phyloP scores from a whole-genome alignment of 2,797 vertebrate species.

The Vireo griseus region DNA sequence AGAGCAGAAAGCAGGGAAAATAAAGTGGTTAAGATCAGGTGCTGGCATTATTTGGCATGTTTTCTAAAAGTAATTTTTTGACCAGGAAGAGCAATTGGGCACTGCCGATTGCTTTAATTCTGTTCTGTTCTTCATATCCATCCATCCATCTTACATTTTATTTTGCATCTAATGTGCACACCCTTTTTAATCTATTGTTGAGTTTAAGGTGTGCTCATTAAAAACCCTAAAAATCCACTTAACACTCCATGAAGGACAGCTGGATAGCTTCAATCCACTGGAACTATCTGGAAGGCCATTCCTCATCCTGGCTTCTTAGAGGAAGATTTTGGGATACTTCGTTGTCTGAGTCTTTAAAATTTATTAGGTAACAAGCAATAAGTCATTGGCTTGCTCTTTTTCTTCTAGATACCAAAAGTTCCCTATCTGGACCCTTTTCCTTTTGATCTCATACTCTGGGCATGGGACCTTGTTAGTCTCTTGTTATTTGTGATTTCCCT shows the following conservation, averaged over 20 bases:
- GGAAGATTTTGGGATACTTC: neutral
- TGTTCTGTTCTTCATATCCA: neutral
- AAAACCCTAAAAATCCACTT: neutral
- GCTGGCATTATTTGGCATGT: neutral
- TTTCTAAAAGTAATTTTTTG: neutral
- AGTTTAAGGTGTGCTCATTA: neutral
- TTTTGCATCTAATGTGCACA: neutral
- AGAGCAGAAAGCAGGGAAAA: neutral
- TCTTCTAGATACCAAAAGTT: neutral
- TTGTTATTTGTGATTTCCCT: neutral
- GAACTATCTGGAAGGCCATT: neutral
- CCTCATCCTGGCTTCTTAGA: neutral
- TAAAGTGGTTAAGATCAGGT: neutral
- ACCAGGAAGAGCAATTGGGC: neutral
- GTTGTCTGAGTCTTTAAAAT: neutral
- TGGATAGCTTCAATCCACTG: neutral
- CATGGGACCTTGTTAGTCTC: neutral
- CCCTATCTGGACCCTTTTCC: neutral
- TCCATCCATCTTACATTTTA: neutral
- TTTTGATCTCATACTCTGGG: neutral
- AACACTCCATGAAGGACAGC: neutral
- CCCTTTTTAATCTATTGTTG: neutral
- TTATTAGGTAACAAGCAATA: neutral
- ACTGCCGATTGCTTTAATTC: neutral
- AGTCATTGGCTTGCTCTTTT: neutral